A percentile compares a stretch with the other conserved stretches of the same genome.
phyloP scores from a whole-genome alignment of 2,797 vertebrate species.

The Graptemys geographica region DNA sequence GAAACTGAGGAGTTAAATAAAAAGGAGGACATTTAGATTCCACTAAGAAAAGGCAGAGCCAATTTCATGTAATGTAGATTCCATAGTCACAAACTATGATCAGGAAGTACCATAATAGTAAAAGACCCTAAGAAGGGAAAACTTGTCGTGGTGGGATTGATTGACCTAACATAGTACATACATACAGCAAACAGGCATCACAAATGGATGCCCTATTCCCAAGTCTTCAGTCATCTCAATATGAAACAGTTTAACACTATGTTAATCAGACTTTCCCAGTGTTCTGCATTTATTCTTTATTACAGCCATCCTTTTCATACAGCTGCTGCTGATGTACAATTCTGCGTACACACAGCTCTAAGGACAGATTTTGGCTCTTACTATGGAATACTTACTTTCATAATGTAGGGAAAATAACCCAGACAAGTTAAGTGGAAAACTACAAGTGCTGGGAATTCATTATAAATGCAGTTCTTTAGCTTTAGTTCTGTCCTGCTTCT shows the following conservation, averaged over 20 bases:
- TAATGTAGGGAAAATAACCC: slow-evolving; percentile 43
- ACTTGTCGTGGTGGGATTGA: not conserved
- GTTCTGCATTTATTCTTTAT: slow-evolving; percentile 21
- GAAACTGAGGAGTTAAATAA: slow-evolving; percentile 9
- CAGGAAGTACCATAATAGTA: not conserved
- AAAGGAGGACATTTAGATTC: not conserved
- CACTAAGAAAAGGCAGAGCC: not conserved
- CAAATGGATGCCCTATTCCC: not conserved
- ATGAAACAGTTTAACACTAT: not conserved
- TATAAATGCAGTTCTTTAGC: not conserved
- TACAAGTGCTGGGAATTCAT: not conserved
- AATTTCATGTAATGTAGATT: not conserved
- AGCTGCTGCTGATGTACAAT: not conserved
- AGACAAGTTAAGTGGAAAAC: slow-evolving; percentile 3
- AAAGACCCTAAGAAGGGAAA: not conserved
- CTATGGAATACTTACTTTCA: slow-evolving; percentile 18
- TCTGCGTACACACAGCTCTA: not conserved
- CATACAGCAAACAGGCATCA: not conserved
- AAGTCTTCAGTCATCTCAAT: not conserved
- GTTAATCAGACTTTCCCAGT: not conserved
- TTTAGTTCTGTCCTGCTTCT: slow-evolving; percentile 3
- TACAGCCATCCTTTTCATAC: not conserved
- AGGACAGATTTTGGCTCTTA: not conserved
- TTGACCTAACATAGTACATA: not conserved
- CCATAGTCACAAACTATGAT: not conserved